Conservation (phyloP, 2,113 vertebrate species). For the Neomonachus schauinslandi region DNA sequence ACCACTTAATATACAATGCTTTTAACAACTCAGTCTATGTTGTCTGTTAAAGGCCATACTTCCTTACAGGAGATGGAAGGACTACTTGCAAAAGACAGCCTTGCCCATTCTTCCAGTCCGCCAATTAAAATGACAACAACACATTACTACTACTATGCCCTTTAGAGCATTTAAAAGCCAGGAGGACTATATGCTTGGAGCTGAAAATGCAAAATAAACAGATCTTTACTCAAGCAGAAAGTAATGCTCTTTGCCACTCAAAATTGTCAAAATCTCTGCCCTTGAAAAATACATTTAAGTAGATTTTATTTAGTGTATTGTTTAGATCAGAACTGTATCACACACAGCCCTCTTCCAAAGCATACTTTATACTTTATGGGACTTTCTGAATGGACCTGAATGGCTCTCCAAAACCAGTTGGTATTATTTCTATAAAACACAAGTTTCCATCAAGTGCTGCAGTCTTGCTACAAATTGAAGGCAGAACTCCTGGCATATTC, state of each 20-base stretch:
- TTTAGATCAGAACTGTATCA: neutral
- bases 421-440: slow-evolving; percentile 15
- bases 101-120: neutral
- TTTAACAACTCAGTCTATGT: neutral
- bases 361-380: neutral
- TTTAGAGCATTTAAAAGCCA: neutral
- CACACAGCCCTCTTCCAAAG: neutral
- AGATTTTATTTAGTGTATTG: neutral
- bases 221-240: slow-evolving; percentile 42
- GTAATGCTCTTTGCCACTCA: neutral
- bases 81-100: neutral
- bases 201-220: slow-evolving; percentile 35
- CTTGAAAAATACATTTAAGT: slow-evolving; percentile 33
- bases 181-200: neutral
- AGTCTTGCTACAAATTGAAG: neutral
- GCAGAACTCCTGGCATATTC: neutral
- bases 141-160: neutral
- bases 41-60: neutral
- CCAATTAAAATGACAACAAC: neutral
- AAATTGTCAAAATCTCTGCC: slow-evolving; percentile 40
- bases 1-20: neutral
- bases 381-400: neutral
- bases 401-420: neutral
- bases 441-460: slow-evolving; percentile 14
- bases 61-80: neutral